phyloP scores from a whole-genome alignment of 2,888 invertebrate genomes.

The Brachynemurus nebulosus region DNA sequence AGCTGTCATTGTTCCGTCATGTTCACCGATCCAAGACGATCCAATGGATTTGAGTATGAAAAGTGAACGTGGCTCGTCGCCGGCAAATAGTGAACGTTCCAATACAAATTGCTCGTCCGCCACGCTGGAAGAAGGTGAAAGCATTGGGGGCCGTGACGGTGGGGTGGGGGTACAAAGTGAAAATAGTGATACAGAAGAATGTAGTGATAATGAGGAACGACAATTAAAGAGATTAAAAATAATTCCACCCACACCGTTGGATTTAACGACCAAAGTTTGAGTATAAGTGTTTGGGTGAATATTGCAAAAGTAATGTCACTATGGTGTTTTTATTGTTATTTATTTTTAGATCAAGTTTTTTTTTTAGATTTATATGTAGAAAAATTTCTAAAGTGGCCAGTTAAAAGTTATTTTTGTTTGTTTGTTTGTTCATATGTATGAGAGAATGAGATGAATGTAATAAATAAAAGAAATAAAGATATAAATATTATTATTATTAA shows the following conservation, averaged over 20 bases:
- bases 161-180: conserved; percentile 37
- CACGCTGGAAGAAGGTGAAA: conserved; percentile 36
- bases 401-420: no score
- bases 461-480: no score
- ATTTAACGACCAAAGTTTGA: conserved; percentile 59
- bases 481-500: no score
- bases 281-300: no score
- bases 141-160: conserved; percentile 30
- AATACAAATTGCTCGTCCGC: conserved; percentile 24
- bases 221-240: conserved; percentile 43
- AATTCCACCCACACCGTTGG: conserved; percentile 38
- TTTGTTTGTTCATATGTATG: no score
- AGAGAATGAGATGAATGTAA: no score
- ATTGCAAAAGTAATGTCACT: no score
- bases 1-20: conserved; percentile 22
- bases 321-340: no score
- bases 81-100: conserved; percentile 26
- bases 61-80: conserved; percentile 33
- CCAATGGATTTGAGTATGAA: conserved; percentile 73
- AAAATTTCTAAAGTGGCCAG: no score
- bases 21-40: conserved; percentile 46
- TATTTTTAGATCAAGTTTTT: no score
- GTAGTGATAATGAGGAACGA: conserved; percentile 17
- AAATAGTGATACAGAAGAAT: conserved; percentile 34
- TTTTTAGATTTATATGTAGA: no score